A percentile compares a stretch with the other conserved stretches of the same genome.
Conservation (phyloP, 2,797 vertebrate genomes). For the Syngnathus rostellatus region DNA sequence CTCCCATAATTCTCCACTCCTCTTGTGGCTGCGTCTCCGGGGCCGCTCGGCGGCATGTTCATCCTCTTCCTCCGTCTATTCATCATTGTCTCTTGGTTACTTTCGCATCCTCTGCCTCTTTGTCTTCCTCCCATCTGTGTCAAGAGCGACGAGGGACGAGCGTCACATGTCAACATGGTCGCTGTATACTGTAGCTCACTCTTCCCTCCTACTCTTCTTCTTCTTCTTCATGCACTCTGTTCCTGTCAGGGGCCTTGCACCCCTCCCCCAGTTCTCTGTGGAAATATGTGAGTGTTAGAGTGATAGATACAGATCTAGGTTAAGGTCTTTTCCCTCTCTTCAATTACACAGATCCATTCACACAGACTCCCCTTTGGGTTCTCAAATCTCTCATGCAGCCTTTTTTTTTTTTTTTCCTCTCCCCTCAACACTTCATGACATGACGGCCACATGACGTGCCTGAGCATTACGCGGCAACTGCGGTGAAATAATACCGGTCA, state of each 20-base stretch:
- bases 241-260: slow-evolving; percentile 22
- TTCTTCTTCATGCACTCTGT: slow-evolving; percentile 18
- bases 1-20: slow-evolving; percentile 71
- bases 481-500: neutral
- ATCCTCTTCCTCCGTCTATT: slow-evolving; percentile 44
- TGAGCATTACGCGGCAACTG: neutral
- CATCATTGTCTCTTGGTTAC: slow-evolving; percentile 40
- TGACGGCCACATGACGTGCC: neutral
- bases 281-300: slow-evolving; percentile 37
- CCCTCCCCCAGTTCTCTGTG: slow-evolving; percentile 12
- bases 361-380: slow-evolving; percentile 17
- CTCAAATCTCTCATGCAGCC: slow-evolving; percentile 7
- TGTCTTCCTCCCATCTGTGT: slow-evolving; percentile 50
- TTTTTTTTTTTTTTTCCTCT: too few species aligned
- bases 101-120: slow-evolving; percentile 43
- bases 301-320: slow-evolving; percentile 56
- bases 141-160: slow-evolving; percentile 37
- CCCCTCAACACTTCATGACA: neutral
- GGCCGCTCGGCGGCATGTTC: slow-evolving; percentile 54
- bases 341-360: slow-evolving; percentile 51
- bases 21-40: slow-evolving; percentile 64
- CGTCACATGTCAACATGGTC: slow-evolving; percentile 30
- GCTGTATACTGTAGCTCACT: slow-evolving; percentile 9
- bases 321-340: slow-evolving; percentile 50
- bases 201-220: slow-evolving; percentile 12